Percentiles rank a stretch among this genome's conserved stretches.
Evolutionary conservation across 2,888 invertebrate species (phyloP).

Genomic region (Ethmia dodecea): DNA sequence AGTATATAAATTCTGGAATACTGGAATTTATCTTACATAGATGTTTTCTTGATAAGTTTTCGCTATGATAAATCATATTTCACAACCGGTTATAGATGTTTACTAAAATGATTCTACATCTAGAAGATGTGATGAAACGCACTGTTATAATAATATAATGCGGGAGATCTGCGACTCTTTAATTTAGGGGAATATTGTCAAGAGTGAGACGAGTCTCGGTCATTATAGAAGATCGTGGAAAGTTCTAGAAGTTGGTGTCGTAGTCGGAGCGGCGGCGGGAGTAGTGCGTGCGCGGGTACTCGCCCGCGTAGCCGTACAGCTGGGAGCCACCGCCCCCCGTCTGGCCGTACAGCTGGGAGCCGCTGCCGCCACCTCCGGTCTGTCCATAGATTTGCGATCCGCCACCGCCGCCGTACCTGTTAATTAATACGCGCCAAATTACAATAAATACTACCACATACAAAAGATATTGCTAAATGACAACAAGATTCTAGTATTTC

Average conservation of each 20-base stretch:
- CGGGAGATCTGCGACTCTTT: slow-evolving; percentile 26
- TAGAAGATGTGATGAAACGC: slow-evolving; percentile 38
- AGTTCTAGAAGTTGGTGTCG: slow-evolving; percentile 85
- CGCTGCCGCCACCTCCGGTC: slow-evolving; percentile 75
- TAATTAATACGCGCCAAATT: slow-evolving; percentile 12
- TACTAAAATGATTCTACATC: slow-evolving; percentile 24
- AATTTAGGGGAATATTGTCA: slow-evolving; percentile 68
- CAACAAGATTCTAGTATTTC: no score
- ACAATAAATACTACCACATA: no score
- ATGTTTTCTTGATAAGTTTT: slow-evolving; percentile 32
- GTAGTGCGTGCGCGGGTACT: slow-evolving; percentile 69
- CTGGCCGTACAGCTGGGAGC: slow-evolving; percentile 83
- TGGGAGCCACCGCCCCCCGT: slow-evolving; percentile 78
- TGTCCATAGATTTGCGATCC: slow-evolving; percentile 84
- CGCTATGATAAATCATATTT: slow-evolving; percentile 42
- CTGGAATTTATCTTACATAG: slow-evolving; percentile 31
- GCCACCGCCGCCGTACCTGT: slow-evolving; percentile 70
- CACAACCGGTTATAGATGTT: slow-evolving; percentile 66
- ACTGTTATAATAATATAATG: slow-evolving; percentile 23
- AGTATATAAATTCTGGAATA: slow-evolving; percentile 46
- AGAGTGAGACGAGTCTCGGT: slow-evolving; percentile 40
- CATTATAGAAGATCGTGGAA: slow-evolving; percentile 31
- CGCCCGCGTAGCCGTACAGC: slow-evolving; percentile 72
- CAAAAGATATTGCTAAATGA: no score
- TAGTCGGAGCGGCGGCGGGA: slow-evolving; percentile 84